Evolutionary conservation across 2,888 invertebrate genomes (phyloP), one percentile per base, ranked within the genome.

Genomic region (Mythimna vitellina): DNA sequence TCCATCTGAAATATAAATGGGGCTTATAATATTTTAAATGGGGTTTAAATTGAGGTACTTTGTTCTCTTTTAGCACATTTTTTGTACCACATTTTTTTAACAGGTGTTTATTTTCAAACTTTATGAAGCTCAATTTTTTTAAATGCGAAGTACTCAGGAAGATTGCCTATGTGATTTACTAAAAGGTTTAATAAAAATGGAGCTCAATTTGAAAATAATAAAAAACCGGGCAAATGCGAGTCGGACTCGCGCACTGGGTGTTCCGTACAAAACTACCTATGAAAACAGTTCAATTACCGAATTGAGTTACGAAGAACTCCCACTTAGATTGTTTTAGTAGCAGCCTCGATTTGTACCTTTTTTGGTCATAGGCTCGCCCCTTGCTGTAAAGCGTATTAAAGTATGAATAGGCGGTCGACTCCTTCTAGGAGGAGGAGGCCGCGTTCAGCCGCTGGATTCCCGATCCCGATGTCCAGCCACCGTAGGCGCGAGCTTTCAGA

Each of bases 1-100:
- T 76, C 83, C 81, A 65, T 80, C 70, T 83, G 38, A 70, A 83
- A 80, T 60, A 83, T 70, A 80, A 83, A 80, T 74, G 75, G 76
- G 49, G 54, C n/a, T 56, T 74, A 74, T 74, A 67, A 73, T 80
- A 74, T 70, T 80, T 83, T 71, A 81, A 81, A 72, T 73, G 54
- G 61, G 60, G 29, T 70, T 73, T 62, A 22, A 70, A 70, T 66
- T 65, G 60, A 38, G 68, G 69, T 54, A 38, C 79, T 73, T 29
- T 56, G 60, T 70, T 65, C 29, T 35, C 64, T 62, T 70, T 62
- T 22, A 29, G 54, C 53, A 58, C 14, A 46, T 69, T 53, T 38
- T 42, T 42, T 42, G 42, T 42, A 12, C 9, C 5, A 9, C 42
- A 56, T 46, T 42, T 5, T 46, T 53, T 8, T 60, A 20, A 65